Evolutionary conservation across 2,888 invertebrate species (phyloP), one percentile per base, ranked within the genome.

Genomic region (Carcina quercana): DNA sequence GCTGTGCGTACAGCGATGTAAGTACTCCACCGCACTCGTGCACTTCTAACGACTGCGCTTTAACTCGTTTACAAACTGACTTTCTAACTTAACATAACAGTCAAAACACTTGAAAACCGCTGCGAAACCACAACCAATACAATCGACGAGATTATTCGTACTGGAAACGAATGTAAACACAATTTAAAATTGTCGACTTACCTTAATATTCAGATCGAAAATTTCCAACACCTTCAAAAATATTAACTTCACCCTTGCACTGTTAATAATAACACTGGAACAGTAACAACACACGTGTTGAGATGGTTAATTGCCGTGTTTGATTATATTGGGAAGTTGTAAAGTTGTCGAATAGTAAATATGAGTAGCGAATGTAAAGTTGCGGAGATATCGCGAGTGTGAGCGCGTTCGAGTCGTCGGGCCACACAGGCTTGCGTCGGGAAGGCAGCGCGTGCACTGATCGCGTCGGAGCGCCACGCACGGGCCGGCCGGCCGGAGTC

Each of bases 391-490:
- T 41, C 38, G 41, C 39, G 42, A 43, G 42, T 43, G n/a, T 40
- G 56, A 42, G 52, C 42, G 52, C 45, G 56, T 25, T 41, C 43
- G 48, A 48, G 53, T 46, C 50, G 41, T 43, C 50, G 58, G 54
- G 57, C 51, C 59, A 57, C 63, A 69, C 74, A 68, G 60, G 68
- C 61, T 68, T 61, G 59, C 71, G 66, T 67, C 71, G 63, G 72
- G 72, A 52, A 67, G 70, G 73, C 78, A 62, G 70, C 78, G 75
- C 76, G 74, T 64, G 71, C 68, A 79, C 80, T 79, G 79, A 78
- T 65, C 59, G 66, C 52, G 58, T 47, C 47, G 47, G 50, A 52
- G 57, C 56, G 50, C 51, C 51, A 55, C 46, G 59, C 54, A 59
- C 47, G 50, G 53, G 52, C 54, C 50, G 53, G 54, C 56, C 57